phyloP scores from a whole-genome alignment of 2,888 invertebrate species.

The Heliothis peltigera region DNA sequence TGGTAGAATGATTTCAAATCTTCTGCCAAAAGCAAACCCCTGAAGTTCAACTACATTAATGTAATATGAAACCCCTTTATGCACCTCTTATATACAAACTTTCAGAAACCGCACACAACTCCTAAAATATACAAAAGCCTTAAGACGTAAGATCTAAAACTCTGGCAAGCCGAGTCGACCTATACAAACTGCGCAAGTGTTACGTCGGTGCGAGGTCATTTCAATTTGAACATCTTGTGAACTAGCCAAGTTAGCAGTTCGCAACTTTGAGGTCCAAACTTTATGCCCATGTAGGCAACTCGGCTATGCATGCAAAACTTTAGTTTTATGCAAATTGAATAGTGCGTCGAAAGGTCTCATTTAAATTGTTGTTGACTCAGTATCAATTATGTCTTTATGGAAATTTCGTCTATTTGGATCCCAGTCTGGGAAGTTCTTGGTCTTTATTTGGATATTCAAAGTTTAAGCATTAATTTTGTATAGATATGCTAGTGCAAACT shows the following conservation, averaged over 20 bases:
- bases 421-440: not conserved
- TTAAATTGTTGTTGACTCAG: constrained; percentile 46
- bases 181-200: constrained; percentile 52
- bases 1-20: not conserved
- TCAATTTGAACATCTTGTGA: constrained; percentile 60
- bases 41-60: constrained; percentile 1
- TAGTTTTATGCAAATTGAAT: constrained; percentile 57
- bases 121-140: constrained; percentile 44
- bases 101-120: constrained; percentile 21
- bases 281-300: constrained; percentile 52
- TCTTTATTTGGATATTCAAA: constrained; percentile 10
- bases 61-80: constrained; percentile 4
- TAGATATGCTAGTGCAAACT: not conserved
- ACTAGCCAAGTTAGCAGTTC: constrained; percentile 59
- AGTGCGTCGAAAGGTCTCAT: constrained; percentile 45
- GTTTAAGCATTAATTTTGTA: constrained; percentile 3
- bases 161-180: constrained; percentile 27
- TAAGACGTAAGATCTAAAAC: constrained; percentile 51
- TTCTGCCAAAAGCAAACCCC: not conserved
- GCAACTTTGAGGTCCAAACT: constrained; percentile 54
- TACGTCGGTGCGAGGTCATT: constrained; percentile 63
- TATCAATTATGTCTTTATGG: constrained; percentile 22
- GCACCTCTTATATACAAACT: not conserved
- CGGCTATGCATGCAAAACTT: constrained; percentile 46
- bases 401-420: constrained; percentile 7